These are phyloP conservation scores for Bos javanicus DNA, from an alignment of 2,113 vertebrate species.

Conservation along the genomic window DNA sequence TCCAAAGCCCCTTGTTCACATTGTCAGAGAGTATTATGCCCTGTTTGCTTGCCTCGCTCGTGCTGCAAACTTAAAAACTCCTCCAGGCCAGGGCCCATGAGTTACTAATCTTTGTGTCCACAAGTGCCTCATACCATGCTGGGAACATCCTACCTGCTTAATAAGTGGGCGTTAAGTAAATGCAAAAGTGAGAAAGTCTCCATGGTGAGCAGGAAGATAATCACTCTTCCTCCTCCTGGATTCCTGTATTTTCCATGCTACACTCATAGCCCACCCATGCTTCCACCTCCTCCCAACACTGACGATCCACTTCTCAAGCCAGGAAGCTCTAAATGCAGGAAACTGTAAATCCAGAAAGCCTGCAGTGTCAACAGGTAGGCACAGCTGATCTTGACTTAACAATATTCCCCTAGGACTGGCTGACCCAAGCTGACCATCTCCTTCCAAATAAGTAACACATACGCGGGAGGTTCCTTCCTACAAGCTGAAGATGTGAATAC, in stretches of 20 bases:
- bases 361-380: not conserved
- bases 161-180: not conserved
- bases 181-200: not conserved
- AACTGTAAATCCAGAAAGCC: not conserved
- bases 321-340: not conserved
- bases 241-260: not conserved
- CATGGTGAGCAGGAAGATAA: not conserved
- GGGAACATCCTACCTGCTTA: not conserved
- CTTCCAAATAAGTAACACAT: not conserved
- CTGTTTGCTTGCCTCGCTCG: not conserved
- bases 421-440: not conserved
- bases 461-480: not conserved
- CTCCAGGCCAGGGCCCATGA: not conserved
- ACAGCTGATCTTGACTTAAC: not conserved
- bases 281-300: not conserved
- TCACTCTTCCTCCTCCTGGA: not conserved
- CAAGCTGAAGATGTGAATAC: not conserved
- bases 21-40: not conserved
- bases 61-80: not conserved
- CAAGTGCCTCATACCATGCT: not conserved
- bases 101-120: not conserved
- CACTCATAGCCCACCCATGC: not conserved
- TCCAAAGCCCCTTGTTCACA: not conserved
- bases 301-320: not conserved
- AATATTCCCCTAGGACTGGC: not conserved